Percentiles rank a stretch among this genome's conserved stretches.
Evolutionary conservation across 2,888 invertebrate genomes (phyloP).

Genomic region (Nomada ruficornis): DNA sequence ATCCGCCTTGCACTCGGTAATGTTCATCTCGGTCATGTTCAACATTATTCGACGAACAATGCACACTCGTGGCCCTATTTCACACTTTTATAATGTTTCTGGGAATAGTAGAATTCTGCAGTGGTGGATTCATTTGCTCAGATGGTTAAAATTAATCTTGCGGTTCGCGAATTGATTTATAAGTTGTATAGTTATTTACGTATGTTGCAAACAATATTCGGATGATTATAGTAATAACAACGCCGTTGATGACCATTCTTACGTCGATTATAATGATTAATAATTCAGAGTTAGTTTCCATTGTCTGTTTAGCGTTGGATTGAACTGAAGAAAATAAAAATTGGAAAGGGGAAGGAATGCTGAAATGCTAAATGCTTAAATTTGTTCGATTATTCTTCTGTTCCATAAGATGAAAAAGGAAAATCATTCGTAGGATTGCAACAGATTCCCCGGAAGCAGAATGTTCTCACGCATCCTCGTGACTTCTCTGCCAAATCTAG

Average conservation of each 20-base stretch:
- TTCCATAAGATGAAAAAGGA: neutral
- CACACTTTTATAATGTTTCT: neutral
- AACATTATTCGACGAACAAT: conserved; percentile 45
- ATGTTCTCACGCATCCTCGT: neutral
- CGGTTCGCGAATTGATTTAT: no score
- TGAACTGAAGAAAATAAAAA: neutral
- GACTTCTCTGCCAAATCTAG: conserved; percentile 6
- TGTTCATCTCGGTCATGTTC: conserved; percentile 41
- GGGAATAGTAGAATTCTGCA: neutral
- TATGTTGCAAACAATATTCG: no score
- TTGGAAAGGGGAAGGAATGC: neutral
- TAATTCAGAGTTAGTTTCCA: neutral
- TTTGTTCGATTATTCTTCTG: neutral
- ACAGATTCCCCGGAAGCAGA: conserved; percentile 7
- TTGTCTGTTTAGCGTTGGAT: neutral
- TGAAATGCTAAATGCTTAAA: neutral
- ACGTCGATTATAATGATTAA: no score
- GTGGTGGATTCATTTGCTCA: no score
- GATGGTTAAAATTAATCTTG: no score
- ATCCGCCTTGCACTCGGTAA: conserved; percentile 17
- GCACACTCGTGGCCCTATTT: neutral
- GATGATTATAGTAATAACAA: no score
- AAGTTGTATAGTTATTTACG: no score
- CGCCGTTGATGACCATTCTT: no score
- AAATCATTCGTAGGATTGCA: conserved; percentile 4